Percentiles rank a stretch among this genome's conserved stretches.
phyloP scores from a whole-genome alignment of 2,797 vertebrate genomes.

The Oryzias dopingdopingensis region DNA sequence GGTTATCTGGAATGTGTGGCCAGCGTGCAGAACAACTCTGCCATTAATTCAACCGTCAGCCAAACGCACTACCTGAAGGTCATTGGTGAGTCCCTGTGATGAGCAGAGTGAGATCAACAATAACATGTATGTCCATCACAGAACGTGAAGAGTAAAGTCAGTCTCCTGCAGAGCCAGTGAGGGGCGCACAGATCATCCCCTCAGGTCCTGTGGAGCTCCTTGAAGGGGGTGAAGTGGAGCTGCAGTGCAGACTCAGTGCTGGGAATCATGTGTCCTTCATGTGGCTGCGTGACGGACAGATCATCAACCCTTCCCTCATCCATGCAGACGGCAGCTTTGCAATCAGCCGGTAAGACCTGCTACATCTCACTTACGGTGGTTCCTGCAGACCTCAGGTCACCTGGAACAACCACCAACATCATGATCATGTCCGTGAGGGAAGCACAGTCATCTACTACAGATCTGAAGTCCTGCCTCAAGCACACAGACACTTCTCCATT shows the following conservation, averaged over 20 bases:
- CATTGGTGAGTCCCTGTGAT: slow-evolving; percentile 58
- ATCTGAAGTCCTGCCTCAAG: too few relatives aligned
- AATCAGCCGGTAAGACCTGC: slow-evolving; percentile 47
- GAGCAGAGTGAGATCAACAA: too few relatives aligned
- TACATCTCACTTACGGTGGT: not conserved
- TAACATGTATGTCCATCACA: too few relatives aligned
- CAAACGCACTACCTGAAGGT: slow-evolving; percentile 47
- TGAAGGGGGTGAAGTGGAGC: slow-evolving; percentile 46
- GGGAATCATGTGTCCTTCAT: slow-evolving; percentile 63
- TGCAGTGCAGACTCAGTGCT: slow-evolving; percentile 32
- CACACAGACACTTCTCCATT: too few relatives aligned
- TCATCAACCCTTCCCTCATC: slow-evolving; percentile 1
- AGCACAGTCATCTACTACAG: too few relatives aligned
- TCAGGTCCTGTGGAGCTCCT: slow-evolving; percentile 40
- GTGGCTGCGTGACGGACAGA: slow-evolving; percentile 50
- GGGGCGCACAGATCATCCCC: not conserved
- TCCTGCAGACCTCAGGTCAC: too few relatives aligned
- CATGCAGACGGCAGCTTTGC: slow-evolving; percentile 9
- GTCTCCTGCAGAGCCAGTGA: slow-evolving; percentile 55
- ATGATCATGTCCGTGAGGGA: too few relatives aligned
- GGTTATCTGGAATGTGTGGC: slow-evolving; percentile 62
- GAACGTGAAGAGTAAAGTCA: not conserved
- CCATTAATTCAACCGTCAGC: slow-evolving; percentile 48
- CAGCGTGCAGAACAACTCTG: slow-evolving; percentile 55
- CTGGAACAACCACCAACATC: too few relatives aligned